phyloP scores from a whole-genome alignment of 1,140 invertebrate genomes.

The Cydia splendana region DNA sequence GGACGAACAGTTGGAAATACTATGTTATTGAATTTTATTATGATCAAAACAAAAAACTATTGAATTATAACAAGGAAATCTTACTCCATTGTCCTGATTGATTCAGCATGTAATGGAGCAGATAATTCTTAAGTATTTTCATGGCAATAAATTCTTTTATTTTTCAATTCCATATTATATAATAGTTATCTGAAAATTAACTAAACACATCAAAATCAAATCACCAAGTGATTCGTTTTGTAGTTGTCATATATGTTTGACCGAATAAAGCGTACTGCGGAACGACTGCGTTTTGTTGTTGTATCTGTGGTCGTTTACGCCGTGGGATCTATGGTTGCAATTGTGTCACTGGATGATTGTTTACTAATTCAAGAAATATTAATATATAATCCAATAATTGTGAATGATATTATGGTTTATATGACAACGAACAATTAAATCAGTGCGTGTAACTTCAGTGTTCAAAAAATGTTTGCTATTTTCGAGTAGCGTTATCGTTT shows the following conservation, averaged over 20 bases:
- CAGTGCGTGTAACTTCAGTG: conserved; percentile 37
- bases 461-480: conserved; percentile 36
- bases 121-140: too few species aligned
- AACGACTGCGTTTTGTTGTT: conserved; percentile 44
- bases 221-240: background rate
- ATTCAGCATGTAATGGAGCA: too few species aligned
- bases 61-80: too few species aligned
- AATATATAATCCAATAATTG: conserved; percentile 41
- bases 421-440: conserved; percentile 33
- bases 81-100: too few species aligned
- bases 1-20: too few species aligned
- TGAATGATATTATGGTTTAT: conserved; percentile 38
- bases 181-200: too few species aligned
- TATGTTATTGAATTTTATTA: too few species aligned
- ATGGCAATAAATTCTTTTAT: too few species aligned
- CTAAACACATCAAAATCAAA: background rate
- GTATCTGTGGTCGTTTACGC: conserved; percentile 76
- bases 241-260: background rate
- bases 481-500: conserved; percentile 37
- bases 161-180: too few species aligned
- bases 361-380: conserved; percentile 71
- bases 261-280: conserved; percentile 14
- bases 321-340: conserved; percentile 74
- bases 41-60: too few species aligned
- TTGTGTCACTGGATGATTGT: conserved; percentile 75